Base-by-base conservation (phyloP, 2,888 invertebrate species). In the Argyra leucocephala region DNA sequence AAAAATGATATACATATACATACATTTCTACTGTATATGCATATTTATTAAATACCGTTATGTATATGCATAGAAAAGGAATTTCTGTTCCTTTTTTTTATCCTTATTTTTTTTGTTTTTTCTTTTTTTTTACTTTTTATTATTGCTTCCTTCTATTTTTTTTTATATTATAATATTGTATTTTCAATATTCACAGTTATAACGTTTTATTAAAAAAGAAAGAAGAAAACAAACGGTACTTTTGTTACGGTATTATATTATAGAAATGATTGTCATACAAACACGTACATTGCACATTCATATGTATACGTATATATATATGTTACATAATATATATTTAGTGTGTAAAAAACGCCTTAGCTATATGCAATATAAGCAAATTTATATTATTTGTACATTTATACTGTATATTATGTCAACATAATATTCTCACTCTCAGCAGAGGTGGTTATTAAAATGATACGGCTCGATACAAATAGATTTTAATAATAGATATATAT, bases 141-240 rank as follows among this genome's bases (percentile, higher is more conserved):
- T 48, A 18, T 2, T 48, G n/a, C 18, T 48, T 48, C 12, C 15
- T 48, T 5, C 6, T 48, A 9, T 48, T 48, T 37, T 37, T 37
- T 15, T 48, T 48, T 48, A 15, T 48, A 18, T 48, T 48, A 48
- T 48, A 48, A n/a, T n/a, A n/a, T n/a, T n/a, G n/a, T n/a, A n/a
- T n/a, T n/a, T 48, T 48, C 48, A 48, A 48, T 48, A 48, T 48
- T 48, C 48, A 48, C 15, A 48, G 48, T 48, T 48, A 48, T 48
- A 48, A 15, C 48, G n/a, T 48, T 31, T 37, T 37, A 37, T 15
- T 15, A 37, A 37, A 37, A 37, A 37, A 48, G 15, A n/a, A 48
- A 3, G 18, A 48, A 48, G 18, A 48, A 18, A 48, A 48, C 5
- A 48, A 48, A 48, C 48, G 48, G 48, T 18, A 48, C 48, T 48